Percentiles rank a stretch among this genome's conserved stretches.
These are phyloP conservation scores for Amphipoea lucens DNA, from an alignment of 2,888 invertebrate genomes.

Conservation along the genomic window DNA sequence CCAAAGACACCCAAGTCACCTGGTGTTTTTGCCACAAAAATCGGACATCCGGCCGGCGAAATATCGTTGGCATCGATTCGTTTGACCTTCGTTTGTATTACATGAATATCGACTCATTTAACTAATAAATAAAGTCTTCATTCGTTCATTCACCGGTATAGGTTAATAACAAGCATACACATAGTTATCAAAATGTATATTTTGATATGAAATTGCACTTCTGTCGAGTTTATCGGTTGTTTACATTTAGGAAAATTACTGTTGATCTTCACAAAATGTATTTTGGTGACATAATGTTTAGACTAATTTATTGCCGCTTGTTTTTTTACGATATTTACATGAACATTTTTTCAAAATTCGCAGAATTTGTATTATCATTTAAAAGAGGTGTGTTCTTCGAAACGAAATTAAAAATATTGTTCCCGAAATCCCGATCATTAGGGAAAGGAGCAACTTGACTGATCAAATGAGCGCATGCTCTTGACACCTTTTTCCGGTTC, in stretches of 20 bases:
- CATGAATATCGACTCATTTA: slow-evolving; percentile 50
- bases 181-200: slow-evolving; percentile 28
- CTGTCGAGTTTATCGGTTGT: slow-evolving; percentile 54
- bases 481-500: not conserved
- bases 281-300: slow-evolving; percentile 41
- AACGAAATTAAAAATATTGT: not conserved
- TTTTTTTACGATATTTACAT: not conserved
- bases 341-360: slow-evolving; percentile 6
- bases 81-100: slow-evolving; percentile 60
- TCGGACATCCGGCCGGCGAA: slow-evolving; percentile 64
- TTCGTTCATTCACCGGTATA: slow-evolving; percentile 34
- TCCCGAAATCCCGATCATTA: not conserved
- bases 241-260: slow-evolving; percentile 54
- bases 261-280: slow-evolving; percentile 34
- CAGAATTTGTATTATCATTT: slow-evolving; percentile 15
- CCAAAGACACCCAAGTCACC: slow-evolving; percentile 32
- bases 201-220: slow-evolving; percentile 48
- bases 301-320: slow-evolving; percentile 22
- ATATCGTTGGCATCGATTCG: slow-evolving; percentile 62
- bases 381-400: not conserved
- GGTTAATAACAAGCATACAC: slow-evolving; percentile 22
- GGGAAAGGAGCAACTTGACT: not conserved
- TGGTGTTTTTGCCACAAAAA: slow-evolving; percentile 53
- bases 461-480: not conserved
- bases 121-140: slow-evolving; percentile 46